Evolutionary conservation across 2,113 vertebrate species (phyloP), one percentile per base, ranked within the genome.

Genomic region (Lepus americanus): DNA sequence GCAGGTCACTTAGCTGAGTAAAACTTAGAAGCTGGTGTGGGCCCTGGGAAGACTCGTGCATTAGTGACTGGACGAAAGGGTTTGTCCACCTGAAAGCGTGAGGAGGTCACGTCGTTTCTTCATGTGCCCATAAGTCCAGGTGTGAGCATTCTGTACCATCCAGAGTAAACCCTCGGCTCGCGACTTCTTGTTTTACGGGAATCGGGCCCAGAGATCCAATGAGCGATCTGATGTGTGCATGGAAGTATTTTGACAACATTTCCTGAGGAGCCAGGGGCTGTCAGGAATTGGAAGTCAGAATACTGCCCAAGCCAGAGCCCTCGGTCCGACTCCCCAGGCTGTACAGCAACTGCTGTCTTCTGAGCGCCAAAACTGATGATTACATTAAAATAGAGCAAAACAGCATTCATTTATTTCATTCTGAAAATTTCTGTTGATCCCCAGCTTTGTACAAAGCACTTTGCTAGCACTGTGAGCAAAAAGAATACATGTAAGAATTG

Each of bases 331-430:
- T 79, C 80, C 79, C 53, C 86, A 39, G n/a, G 49, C 9, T 55
- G 3, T 81, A 39, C 6, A 78, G 44, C 29, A 33, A 7, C 51
- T 85, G 16, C 25, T 72, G 12, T 76, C 39, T 66, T 74, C n/a
- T 36, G 49, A 88, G 33, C 87, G 27, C 31, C 87, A 67, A 95
- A 73, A 85, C 16, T 66, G 44, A 73, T 88, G 27, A 20, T 89
- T 29, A 10, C 20, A 73, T 89, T 92, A 67, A 94, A 79, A 78
- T 76, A n/a, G 27, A 84, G 55, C 69, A 66, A 90, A 87, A 90
- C 74, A 36, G 22, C 9, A n/a, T 74, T 81, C 9, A 51, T 87
- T 89, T 20, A 73, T 94, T 85, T 89, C 36, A 94, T 94, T 78
- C 33, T 44, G 33, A 82, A 96, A 81, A 64, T 49, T 69, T 83